Base-by-base conservation (phyloP, 2,888 invertebrate genomes). In the Acanthosepion esculentum region DNA sequence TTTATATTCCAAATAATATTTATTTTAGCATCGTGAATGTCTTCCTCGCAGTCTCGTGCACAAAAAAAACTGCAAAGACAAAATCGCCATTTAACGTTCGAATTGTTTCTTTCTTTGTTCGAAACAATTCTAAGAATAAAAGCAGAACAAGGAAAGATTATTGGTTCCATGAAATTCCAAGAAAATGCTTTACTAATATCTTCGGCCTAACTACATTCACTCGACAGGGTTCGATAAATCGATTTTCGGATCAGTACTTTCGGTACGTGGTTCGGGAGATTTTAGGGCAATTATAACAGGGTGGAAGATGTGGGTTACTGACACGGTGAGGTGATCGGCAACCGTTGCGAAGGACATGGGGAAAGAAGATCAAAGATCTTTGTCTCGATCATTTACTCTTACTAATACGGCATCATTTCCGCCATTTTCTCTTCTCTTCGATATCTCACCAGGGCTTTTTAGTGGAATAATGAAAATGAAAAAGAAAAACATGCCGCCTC, bases 261-360 rank as follows among this genome's bases (percentile, higher is more conserved):
- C 41, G 92, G 48, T 48, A 48, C 48, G 50, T 48, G 50, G 48
- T 48, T 48, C 18, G 5, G 26, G 26, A 92, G 50, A 48, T 48
- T 50, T 92, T 26, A 92, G 50, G 92, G 48, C 48, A 92, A 92
- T 92, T 92, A 50, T 92, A 48, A 33, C 41, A 59, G 59, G 59
- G 59, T 23, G 23, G 59, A 7, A 20, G 59, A 59, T 20, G 59
- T 59, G 59, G 59, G 59, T 3, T 59, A 23, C 59, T 59, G 59
- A 23, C 59, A 59, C n/a, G 29, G 78, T 26, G 6, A 6, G 29
- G 10, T 29, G 64, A 29, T 64, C 64, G 4, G 29, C 15, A 23
- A 59, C 59, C 6, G 20, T 64, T 64, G 26, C 18, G 55, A 59
- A 78, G n/a, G 8, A 6, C 78, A n/a, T 78, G 29, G 78, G 78